Conservation (phyloP, 2,888 invertebrate species). For the Epirrita christyi region DNA sequence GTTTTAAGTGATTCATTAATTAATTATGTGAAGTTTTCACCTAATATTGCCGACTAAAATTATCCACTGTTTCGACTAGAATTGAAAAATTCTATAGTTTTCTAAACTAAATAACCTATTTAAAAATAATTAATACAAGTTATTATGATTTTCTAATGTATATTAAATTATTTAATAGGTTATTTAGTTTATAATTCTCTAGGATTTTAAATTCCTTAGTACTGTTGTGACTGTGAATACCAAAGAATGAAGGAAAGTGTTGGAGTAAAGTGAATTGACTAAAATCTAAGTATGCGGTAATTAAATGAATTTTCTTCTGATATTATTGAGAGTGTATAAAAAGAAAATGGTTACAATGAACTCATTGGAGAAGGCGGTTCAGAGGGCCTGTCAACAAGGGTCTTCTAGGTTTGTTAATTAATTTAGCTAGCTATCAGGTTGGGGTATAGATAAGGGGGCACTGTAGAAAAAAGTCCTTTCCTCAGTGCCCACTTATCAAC, state of each 20-base stretch:
- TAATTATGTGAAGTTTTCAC: constrained; percentile 1
- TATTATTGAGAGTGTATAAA: constrained; percentile 39
- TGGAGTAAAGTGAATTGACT: constrained; percentile 6
- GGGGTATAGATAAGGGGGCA: too few species aligned
- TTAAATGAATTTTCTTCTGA: constrained; percentile 43
- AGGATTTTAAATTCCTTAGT: too few species aligned
- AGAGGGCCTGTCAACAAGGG: constrained; percentile 82
- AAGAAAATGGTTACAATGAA: constrained; percentile 82
- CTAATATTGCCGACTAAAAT: neutral
- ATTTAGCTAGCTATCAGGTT: too few species aligned
- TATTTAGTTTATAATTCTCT: too few species aligned
- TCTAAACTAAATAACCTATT: neutral
- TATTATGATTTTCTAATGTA: too few species aligned
- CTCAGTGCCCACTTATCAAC: too few species aligned
- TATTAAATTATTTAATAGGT: too few species aligned
- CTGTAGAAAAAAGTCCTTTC: too few species aligned
- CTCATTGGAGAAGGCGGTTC: constrained; percentile 80
- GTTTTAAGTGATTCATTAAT: constrained; percentile 14
- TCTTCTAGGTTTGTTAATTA: constrained; percentile 69
- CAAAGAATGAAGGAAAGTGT: neutral
- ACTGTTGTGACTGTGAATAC: neutral
- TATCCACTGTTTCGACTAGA: neutral
- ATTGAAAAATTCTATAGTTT: neutral
- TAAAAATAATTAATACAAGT: neutral
- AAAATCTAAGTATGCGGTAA: constrained; percentile 22